Base-by-base conservation (phyloP, 2,888 invertebrate genomes). In the Watsonalla binaria region DNA sequence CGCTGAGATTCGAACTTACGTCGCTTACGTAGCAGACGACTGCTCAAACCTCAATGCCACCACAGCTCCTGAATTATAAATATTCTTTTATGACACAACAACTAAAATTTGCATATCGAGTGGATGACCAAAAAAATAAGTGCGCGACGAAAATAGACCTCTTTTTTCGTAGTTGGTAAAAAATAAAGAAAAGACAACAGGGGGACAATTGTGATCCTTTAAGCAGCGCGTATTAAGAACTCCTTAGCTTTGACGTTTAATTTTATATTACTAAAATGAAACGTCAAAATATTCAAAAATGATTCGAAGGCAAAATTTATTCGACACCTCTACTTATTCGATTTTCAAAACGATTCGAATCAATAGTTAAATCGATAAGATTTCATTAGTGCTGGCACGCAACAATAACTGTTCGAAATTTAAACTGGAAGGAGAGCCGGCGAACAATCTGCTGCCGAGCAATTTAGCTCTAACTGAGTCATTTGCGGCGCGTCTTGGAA, bases 391-490 rank as follows among this genome's bases (percentile, higher is more conserved):
- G 62, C 65, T 66, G 72, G 70, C 67, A 70, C 66, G 65, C 66
- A 70, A 78, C 80, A 77, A 75, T 79, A 80, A 79, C 79, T 76
- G 74, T 74, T 72, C 75, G 70, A 79, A 82, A 82, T 82, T 84
- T 82, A 81, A 84, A 82, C 81, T 72, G 70, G 78, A 71, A 84
- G 89, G 89, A 88, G 88, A 90, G 80, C 81, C 66, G 72, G 79
- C 75, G 72, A 74, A 80, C 82, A 81, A 78, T 82, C 80, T 78
- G 78, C 74, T 73, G 71, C 67, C 68, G 70, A 79, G 88, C 88
- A 90, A 90, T 90, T 90, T 87, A 79, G 78, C 74, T 78, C 80
- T 87, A 87, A 90, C 87, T 85, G 89, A 90, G 83, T 88, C 89
- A 88, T 89, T 87, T 88, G 76, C 72, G 78, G 69, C 67, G 70